Percentiles rank a stretch among this genome's conserved stretches.
phyloP scores from a whole-genome alignment of 2,888 invertebrate genomes.

The Catocala fraxini region DNA sequence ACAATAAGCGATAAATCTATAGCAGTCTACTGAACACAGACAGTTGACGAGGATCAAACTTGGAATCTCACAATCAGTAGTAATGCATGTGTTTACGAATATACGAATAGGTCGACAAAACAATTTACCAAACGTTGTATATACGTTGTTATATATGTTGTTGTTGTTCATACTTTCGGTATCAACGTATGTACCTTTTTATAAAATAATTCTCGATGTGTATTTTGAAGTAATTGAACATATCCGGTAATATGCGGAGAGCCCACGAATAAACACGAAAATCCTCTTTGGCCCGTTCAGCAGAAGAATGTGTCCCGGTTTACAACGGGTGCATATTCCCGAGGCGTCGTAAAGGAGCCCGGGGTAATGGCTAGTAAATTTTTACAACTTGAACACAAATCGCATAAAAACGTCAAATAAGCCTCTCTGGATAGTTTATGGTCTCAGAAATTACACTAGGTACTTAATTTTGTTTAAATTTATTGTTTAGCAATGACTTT shows the following conservation, averaged over 20 bases:
- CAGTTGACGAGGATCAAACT: too few relatives aligned
- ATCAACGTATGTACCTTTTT: neutral
- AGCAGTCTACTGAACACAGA: too few relatives aligned
- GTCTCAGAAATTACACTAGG: slow-evolving; percentile 42
- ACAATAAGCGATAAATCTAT: too few relatives aligned
- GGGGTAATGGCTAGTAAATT: slow-evolving; percentile 65
- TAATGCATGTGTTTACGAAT: too few relatives aligned
- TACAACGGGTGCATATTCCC: slow-evolving; percentile 58
- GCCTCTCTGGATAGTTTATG: slow-evolving; percentile 52
- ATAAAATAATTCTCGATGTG: neutral
- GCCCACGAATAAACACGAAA: slow-evolving; percentile 52
- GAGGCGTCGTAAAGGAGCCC: slow-evolving; percentile 63
- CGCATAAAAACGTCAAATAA: slow-evolving; percentile 65
- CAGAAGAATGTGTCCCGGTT: slow-evolving; percentile 51
- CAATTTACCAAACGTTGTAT: too few relatives aligned
- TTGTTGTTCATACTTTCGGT: too few relatives aligned
- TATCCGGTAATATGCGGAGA: slow-evolving; percentile 18
- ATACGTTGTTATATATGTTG: neutral
- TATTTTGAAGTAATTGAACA: slow-evolving; percentile 14
- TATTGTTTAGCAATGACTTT: slow-evolving; percentile 9
- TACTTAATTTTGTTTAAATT: slow-evolving; percentile 33
- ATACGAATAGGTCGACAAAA: too few relatives aligned
- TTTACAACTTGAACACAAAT: slow-evolving; percentile 67
- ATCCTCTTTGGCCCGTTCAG: slow-evolving; percentile 50
- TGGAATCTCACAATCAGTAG: too few relatives aligned